Evolutionary conservation across 2,888 invertebrate species (phyloP).

Genomic region (Metopia argyrocephala): DNA sequence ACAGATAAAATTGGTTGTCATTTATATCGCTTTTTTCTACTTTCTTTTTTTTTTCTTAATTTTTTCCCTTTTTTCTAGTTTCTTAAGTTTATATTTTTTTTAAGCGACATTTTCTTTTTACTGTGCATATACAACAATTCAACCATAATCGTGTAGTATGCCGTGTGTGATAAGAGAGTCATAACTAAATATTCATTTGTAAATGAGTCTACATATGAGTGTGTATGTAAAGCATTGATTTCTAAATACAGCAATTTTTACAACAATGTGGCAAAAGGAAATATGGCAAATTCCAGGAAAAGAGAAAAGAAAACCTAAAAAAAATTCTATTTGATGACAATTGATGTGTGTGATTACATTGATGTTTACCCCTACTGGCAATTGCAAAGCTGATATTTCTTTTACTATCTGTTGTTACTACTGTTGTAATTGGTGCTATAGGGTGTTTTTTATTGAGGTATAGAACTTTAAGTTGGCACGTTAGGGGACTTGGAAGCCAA

Average conservation of each 20-base stretch:
- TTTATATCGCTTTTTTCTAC: too few species aligned
- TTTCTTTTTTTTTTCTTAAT: too few species aligned
- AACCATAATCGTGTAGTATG: not conserved
- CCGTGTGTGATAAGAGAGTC: constrained; percentile 14
- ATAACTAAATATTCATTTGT: not conserved
- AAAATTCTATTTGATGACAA: constrained; percentile 19
- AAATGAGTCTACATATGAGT: not conserved
- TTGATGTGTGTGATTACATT: constrained; percentile 25
- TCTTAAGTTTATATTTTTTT: not conserved
- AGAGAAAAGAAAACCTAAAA: not conserved
- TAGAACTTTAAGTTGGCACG: too few species aligned
- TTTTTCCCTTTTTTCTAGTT: too few species aligned
- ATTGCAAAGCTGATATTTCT: not conserved
- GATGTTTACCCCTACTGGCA: not conserved
- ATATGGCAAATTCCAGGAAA: not conserved
- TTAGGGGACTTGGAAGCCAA: too few species aligned
- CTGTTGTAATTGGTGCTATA: too few species aligned
- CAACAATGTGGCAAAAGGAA: not conserved
- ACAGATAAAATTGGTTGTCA: too few species aligned
- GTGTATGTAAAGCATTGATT: not conserved
- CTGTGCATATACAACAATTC: not conserved
- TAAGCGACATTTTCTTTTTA: not conserved
- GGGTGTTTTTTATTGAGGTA: too few species aligned
- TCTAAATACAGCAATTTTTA: constrained; percentile 10
- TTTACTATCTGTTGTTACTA: too few species aligned